Evolutionary conservation across 1,140 invertebrate genomes (phyloP).

Genomic region (Varroa destructor): DNA sequence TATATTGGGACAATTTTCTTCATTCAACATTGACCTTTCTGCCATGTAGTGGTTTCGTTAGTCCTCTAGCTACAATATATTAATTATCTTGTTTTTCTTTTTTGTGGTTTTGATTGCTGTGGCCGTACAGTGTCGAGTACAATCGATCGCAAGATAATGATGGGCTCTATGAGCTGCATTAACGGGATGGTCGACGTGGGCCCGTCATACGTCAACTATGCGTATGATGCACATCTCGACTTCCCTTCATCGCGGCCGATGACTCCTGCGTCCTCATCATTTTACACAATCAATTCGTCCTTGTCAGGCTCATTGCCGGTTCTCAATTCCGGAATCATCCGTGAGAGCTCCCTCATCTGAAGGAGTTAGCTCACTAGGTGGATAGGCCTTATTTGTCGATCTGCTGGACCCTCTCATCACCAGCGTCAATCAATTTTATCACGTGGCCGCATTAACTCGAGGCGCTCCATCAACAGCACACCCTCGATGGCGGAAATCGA

Average conservation of each 20-base stretch:
- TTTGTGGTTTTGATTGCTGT: not conserved
- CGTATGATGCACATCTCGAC: slow-evolving; percentile 13
- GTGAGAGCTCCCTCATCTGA: slow-evolving; percentile 14
- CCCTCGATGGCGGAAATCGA: no score
- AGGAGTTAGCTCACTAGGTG: not conserved
- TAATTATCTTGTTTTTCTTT: not conserved
- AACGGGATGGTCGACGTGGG: slow-evolving; percentile 26
- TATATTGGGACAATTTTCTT: no score
- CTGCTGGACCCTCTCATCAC: no score
- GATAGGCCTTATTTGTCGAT: not conserved
- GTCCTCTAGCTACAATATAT: no score
- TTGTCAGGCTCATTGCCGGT: slow-evolving; percentile 16
- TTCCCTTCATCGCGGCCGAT: slow-evolving; percentile 23
- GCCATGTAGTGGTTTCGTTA: no score
- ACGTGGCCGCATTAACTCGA: no score
- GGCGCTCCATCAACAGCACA: no score
- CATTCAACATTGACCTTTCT: no score
- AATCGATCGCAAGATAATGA: slow-evolving; percentile 24
- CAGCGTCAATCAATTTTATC: no score
- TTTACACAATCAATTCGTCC: slow-evolving; percentile 26
- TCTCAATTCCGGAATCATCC: slow-evolving; percentile 15
- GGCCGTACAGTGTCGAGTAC: slow-evolving; percentile 3
- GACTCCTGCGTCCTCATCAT: slow-evolving; percentile 21
- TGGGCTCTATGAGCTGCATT: slow-evolving; percentile 27
- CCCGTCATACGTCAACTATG: slow-evolving; percentile 23